These are phyloP conservation scores for Phenganax stokvisi DNA, from an alignment of 92 coral and sea anemone genomes.

Conservation along the genomic window DNA sequence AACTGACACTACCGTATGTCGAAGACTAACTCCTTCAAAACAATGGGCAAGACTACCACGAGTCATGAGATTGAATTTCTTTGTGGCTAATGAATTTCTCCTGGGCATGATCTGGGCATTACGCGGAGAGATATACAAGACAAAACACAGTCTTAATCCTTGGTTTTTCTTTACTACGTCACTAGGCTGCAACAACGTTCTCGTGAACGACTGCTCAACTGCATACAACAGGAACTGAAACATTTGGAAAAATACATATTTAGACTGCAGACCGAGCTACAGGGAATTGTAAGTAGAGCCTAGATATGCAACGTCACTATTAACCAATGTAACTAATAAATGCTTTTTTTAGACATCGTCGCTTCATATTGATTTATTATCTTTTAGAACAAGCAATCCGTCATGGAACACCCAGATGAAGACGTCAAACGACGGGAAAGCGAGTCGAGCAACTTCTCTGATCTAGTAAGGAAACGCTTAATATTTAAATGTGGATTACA, in stretches of 20 bases:
- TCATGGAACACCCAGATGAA: not conserved
- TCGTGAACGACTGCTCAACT: constrained; percentile 1
- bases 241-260: constrained; percentile 29
- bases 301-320: not conserved
- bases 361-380: not conserved
- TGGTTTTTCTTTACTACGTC: not conserved
- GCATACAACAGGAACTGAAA: constrained; percentile 27
- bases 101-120: no score
- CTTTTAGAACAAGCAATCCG: not conserved
- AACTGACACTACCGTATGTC: not conserved
- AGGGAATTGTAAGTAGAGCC: constrained; percentile 18
- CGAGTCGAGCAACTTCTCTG: constrained; percentile 7
- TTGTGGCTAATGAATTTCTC: no score
- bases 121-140: no score
- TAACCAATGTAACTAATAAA: not conserved
- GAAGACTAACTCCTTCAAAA: no score
- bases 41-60: no score
- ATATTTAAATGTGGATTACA: not conserved
- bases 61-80: no score
- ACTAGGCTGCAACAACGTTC: not conserved
- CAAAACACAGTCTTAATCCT: no score
- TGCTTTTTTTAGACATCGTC: not conserved
- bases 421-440: not conserved
- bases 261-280: constrained; percentile 13
- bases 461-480: not conserved